phyloP scores from a whole-genome alignment of 1,140 invertebrate genomes.

The Ectropis grisescens region DNA sequence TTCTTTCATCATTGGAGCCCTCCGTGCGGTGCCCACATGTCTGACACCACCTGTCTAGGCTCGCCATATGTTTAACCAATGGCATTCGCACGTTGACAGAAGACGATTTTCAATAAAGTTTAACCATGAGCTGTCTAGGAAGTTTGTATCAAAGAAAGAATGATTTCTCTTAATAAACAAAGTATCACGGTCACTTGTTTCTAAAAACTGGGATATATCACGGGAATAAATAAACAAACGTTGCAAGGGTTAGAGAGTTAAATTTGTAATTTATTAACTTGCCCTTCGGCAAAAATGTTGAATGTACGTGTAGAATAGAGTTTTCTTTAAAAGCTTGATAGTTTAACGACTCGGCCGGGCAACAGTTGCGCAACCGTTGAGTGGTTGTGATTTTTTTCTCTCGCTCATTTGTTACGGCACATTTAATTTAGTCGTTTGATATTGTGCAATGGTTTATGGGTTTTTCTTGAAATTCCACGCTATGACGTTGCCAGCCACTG shows the following conservation, averaged over 20 bases:
- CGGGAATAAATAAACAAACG: conserved; percentile 1
- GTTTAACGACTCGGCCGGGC: conserved; percentile 13
- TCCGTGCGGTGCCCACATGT: conserved; percentile 43
- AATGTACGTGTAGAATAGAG: conserved; percentile 24
- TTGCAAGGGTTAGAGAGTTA: neutral
- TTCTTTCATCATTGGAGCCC: conserved; percentile 42
- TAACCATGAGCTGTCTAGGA: conserved; percentile 29
- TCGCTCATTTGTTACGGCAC: conserved; percentile 16
- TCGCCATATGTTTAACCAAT: conserved; percentile 25
- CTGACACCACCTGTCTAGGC: conserved; percentile 40
- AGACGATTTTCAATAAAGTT: no score
- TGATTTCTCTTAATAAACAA: neutral
- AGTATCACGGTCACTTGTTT: neutral
- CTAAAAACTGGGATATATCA: neutral
- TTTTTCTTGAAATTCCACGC: conserved; percentile 29
- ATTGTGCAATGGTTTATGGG: conserved; percentile 39
- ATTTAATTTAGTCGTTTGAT: conserved; percentile 18
- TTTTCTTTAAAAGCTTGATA: conserved; percentile 30
- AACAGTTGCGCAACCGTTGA: conserved; percentile 12
- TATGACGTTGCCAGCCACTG: conserved; percentile 18
- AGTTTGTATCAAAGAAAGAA: conserved; percentile 7
- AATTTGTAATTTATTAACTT: conserved; percentile 1
- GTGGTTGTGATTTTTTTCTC: no score
- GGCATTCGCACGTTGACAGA: no score
- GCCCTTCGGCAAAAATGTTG: conserved; percentile 14